These are phyloP conservation scores for Oryzias melastigma DNA, from an alignment of 2,113 vertebrate species.

Conservation along the genomic window DNA sequence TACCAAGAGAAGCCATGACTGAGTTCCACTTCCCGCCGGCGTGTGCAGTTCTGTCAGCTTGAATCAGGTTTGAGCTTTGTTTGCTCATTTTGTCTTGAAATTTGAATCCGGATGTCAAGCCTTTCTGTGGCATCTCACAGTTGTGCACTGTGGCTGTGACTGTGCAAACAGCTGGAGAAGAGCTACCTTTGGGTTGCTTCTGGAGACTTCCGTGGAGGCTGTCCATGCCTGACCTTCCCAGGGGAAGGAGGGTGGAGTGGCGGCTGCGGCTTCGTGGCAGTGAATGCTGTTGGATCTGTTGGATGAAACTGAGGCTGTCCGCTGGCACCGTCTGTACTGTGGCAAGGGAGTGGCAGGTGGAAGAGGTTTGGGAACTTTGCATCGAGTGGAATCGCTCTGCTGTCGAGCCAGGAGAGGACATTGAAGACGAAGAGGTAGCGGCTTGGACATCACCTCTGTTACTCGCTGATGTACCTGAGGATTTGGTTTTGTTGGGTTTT, in stretches of 20 bases:
- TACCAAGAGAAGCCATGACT: conserved; percentile 75
- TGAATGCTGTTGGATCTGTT: conserved; percentile 81
- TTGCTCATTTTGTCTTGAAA: conserved; percentile 57
- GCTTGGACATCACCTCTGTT: conserved; percentile 40
- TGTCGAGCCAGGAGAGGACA: conserved; percentile 75
- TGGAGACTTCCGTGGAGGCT: conserved; percentile 66
- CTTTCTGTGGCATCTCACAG: conserved; percentile 53
- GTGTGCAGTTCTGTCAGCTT: conserved; percentile 45
- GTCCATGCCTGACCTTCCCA: conserved; percentile 46
- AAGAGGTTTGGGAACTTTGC: conserved; percentile 76
- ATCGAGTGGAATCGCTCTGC: conserved; percentile 73
- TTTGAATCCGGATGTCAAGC: conserved; percentile 40
- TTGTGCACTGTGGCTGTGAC: conserved; percentile 58
- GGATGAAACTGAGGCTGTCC: conserved; percentile 79
- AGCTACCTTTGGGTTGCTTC: conserved; percentile 48
- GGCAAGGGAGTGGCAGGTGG: conserved; percentile 77
- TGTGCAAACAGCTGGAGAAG: conserved; percentile 44
- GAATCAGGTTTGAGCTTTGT: conserved; percentile 54
- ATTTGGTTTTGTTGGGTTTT: conserved; percentile 42
- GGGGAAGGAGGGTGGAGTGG: conserved; percentile 67
- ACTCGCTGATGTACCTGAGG: conserved; percentile 48
- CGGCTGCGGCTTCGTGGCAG: conserved; percentile 78
- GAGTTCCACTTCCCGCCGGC: conserved; percentile 69
- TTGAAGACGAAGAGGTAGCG: conserved; percentile 62
- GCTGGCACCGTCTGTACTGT: conserved; percentile 77